Evolutionary conservation across 2,113 vertebrate genomes (phyloP).

Genomic region (Protomyctophum bolini): DNA sequence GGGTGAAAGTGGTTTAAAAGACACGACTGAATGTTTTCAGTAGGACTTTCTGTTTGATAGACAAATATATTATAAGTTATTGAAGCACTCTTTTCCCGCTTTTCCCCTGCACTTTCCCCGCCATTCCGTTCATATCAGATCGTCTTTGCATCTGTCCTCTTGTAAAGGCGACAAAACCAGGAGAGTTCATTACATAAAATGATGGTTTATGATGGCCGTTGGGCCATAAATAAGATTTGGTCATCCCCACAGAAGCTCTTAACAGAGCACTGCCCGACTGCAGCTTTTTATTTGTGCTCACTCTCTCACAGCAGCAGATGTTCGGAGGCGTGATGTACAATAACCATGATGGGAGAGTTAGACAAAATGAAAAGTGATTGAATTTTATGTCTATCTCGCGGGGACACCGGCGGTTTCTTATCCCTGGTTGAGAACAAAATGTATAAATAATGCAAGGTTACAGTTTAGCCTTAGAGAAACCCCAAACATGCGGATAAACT

Average conservation of each 20-base stretch:
- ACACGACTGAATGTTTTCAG: too few species aligned
- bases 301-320: conserved; percentile 34
- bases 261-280: neutral
- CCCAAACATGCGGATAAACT: neutral
- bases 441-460: conserved; percentile 25
- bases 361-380: conserved; percentile 42
- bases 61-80: neutral
- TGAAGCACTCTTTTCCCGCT: neutral
- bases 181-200: conserved; percentile 16
- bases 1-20: too few species aligned
- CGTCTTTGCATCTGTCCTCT: neutral
- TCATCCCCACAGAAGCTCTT: conserved; percentile 12
- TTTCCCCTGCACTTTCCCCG: neutral
- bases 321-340: conserved; percentile 28
- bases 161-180: conserved; percentile 12
- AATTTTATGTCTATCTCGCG: conserved; percentile 24
- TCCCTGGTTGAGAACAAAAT: conserved; percentile 16
- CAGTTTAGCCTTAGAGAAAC: conserved; percentile 18
- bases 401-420: conserved; percentile 24
- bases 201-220: conserved; percentile 33
- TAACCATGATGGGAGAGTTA: conserved; percentile 22
- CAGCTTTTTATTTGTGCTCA: conserved; percentile 41
- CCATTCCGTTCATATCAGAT: neutral
- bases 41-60: too few species aligned
- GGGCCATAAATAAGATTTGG: conserved; percentile 44